Evolutionary conservation across 2,797 vertebrate species (phyloP).

Genomic region (Luscinia luscinia): DNA sequence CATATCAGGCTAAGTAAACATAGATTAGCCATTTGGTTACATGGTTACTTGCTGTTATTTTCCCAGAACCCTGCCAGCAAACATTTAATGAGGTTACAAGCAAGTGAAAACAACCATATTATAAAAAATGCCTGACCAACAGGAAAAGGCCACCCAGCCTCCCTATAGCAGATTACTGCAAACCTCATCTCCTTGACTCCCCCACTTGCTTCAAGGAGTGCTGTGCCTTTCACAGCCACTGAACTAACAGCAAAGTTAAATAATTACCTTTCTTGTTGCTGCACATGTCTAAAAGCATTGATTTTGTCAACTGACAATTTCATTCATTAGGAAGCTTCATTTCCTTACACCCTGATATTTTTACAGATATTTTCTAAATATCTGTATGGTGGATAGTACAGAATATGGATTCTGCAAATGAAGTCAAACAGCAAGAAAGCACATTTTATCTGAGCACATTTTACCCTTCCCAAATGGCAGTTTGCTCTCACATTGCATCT

Average conservation of each 20-base stretch:
- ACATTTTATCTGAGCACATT: background rate
- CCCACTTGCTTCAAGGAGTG: background rate
- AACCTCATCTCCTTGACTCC: background rate
- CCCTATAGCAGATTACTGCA: background rate
- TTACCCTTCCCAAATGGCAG: background rate
- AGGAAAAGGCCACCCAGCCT: background rate
- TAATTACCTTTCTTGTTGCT: background rate
- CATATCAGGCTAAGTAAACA: conserved; percentile 6
- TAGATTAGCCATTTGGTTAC: conserved; percentile 24
- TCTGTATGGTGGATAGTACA: background rate
- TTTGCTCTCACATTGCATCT: background rate
- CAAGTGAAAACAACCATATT: background rate
- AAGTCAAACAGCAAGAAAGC: background rate
- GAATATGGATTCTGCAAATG: background rate
- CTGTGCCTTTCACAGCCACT: background rate
- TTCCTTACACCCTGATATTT: background rate
- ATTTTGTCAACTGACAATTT: background rate
- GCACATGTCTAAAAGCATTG: background rate
- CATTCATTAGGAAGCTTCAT: background rate
- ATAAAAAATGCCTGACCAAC: background rate
- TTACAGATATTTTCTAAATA: background rate
- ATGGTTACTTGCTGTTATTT: conserved; percentile 25
- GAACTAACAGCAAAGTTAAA: background rate
- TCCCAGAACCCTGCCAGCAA: conserved; percentile 10
- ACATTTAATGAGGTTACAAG: background rate